Percentiles rank a stretch among this genome's conserved stretches.
phyloP scores from a whole-genome alignment of 2,888 invertebrate species.

The Latrodectus elegans region DNA sequence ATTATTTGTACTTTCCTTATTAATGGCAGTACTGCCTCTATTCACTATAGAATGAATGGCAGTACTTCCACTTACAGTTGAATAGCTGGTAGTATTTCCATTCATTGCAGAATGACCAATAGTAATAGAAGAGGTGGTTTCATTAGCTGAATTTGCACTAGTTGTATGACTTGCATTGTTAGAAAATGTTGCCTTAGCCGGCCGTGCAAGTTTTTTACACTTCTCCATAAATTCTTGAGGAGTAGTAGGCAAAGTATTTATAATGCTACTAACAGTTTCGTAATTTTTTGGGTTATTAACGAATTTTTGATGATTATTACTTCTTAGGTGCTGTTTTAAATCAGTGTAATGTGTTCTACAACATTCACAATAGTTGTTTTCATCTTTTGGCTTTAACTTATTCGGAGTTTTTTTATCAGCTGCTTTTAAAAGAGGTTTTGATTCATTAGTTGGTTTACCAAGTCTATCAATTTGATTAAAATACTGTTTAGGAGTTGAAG shows the following conservation, averaged over 20 bases:
- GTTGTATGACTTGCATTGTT: neutral
- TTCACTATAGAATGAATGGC: too few relatives aligned
- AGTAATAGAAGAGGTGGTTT: neutral
- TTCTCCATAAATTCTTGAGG: conserved; percentile 59
- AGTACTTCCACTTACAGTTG: neutral
- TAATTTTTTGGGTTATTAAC: conserved; percentile 63
- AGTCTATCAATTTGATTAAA: conserved; percentile 32
- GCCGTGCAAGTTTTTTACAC: conserved; percentile 28
- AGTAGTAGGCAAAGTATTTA: conserved; percentile 58
- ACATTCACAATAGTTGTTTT: conserved; percentile 65
- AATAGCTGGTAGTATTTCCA: neutral
- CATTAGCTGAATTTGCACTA: neutral
- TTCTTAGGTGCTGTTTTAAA: conserved; percentile 55
- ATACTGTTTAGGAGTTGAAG: conserved; percentile 25
- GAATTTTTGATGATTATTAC: conserved; percentile 55
- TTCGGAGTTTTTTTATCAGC: conserved; percentile 37
- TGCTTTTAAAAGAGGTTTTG: conserved; percentile 34
- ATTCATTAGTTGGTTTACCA: conserved; percentile 12
- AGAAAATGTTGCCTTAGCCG: conserved; percentile 5
- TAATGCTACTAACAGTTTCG: conserved; percentile 55
- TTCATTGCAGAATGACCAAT: neutral
- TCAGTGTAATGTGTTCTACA: conserved; percentile 52
- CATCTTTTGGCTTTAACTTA: conserved; percentile 46
- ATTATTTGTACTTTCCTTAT: too few relatives aligned
- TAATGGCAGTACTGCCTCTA: too few relatives aligned